These are phyloP conservation scores for Sycophila sp. DNA, from an alignment of 1,140 invertebrate genomes.

Conservation along the genomic window DNA sequence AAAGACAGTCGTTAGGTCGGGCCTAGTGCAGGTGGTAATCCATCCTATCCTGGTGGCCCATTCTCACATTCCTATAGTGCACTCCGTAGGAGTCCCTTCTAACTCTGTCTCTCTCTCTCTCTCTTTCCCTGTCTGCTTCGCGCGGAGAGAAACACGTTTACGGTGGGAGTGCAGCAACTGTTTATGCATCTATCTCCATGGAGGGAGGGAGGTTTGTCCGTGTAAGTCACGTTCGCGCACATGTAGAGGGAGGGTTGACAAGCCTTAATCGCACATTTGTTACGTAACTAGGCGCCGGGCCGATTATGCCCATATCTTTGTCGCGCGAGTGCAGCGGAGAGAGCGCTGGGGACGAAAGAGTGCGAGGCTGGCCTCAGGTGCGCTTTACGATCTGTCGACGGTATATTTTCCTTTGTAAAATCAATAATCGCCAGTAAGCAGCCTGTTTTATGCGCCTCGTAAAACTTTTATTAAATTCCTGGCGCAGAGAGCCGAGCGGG, in stretches of 20 bases:
- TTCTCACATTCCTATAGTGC: neutral
- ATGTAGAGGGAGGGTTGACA: neutral
- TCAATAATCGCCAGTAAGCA: conserved; percentile 27
- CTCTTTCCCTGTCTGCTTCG: neutral
- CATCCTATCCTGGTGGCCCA: conserved; percentile 31
- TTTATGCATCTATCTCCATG: neutral
- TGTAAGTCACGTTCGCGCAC: neutral
- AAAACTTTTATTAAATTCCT: conserved; percentile 37
- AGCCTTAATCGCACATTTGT: conserved; percentile 13
- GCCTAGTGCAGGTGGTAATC: conserved; percentile 30
- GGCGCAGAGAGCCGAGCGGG: neutral
- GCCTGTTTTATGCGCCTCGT: conserved; percentile 14
- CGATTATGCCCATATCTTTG: neutral
- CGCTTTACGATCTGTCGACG: conserved; percentile 23
- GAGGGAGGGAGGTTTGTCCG: too few species aligned
- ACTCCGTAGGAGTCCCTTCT: too few species aligned
- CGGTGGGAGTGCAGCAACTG: too few species aligned
- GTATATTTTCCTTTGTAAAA: conserved; percentile 33
- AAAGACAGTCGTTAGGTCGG: conserved; percentile 37
- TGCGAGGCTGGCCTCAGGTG: neutral
- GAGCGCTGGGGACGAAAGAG: neutral
- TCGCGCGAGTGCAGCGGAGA: neutral
- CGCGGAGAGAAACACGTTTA: too few species aligned
- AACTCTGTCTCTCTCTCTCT: neutral
- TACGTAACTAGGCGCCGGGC: neutral